Conservation (phyloP, 2,797 vertebrate species). For the Eurystomus glaucurus region DNA sequence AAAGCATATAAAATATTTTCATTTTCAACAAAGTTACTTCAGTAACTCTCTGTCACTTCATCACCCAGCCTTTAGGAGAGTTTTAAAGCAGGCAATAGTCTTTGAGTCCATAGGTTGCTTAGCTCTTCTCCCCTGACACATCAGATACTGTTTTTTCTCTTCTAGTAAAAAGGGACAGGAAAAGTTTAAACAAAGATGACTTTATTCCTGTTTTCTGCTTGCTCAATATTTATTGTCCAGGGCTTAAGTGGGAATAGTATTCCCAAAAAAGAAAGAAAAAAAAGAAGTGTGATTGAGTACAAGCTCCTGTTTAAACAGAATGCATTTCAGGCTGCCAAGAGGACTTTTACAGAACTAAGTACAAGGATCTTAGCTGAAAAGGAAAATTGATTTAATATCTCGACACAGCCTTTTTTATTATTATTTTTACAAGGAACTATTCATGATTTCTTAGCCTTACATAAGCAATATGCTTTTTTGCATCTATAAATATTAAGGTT, state of each 20-base stretch:
- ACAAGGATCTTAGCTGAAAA: slow-evolving; percentile 47
- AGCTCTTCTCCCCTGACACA: slow-evolving; percentile 11
- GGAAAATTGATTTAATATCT: slow-evolving; percentile 53
- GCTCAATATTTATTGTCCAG: not conserved
- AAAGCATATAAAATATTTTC: not conserved
- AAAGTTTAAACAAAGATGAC: slow-evolving; percentile 74
- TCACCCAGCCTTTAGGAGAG: not conserved
- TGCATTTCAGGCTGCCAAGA: slow-evolving; percentile 51
- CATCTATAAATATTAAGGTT: slow-evolving; percentile 29
- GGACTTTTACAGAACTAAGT: slow-evolving; percentile 13
- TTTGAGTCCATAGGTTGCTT: not conserved
- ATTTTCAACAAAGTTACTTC: slow-evolving; percentile 3
- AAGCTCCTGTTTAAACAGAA: slow-evolving; percentile 72
- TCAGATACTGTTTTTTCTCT: not conserved
- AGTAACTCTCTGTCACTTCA: not conserved
- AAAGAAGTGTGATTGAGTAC: slow-evolving; percentile 25
- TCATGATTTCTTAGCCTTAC: slow-evolving; percentile 28
- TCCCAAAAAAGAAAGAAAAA: not conserved
- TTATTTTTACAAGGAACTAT: slow-evolving; percentile 46
- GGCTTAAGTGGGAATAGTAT: slow-evolving; percentile 52
- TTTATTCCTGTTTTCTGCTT: slow-evolving; percentile 65
- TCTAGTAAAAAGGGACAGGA: not conserved
- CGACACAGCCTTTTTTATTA: not conserved
- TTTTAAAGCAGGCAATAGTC: not conserved
- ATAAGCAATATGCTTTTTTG: not conserved